Base-by-base conservation (phyloP, 2,888 invertebrate genomes). In the Epicampocera succincta region DNA sequence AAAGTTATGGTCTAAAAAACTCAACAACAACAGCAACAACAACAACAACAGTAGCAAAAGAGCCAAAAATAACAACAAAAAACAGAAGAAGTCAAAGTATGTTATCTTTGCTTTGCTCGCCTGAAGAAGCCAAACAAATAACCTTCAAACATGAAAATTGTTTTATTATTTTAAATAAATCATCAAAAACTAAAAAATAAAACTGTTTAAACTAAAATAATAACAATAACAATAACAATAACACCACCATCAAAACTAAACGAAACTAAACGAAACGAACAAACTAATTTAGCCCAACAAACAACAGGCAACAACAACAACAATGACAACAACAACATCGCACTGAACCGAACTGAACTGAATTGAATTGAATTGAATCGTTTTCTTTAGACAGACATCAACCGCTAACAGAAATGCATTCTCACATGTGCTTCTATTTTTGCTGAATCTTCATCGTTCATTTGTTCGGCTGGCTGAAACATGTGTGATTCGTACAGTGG, bases 131-230 rank as follows among this genome's bases (percentile, higher is more conserved):
- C 77, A 74, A 79, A 83, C 77, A 74, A 79, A 83, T 79, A 85
- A 84, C 84, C 82, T 78, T 83, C 83, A 84, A 85, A 85, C 84
- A 83, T 84, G 82, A 83, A 84, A 83, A 83, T 85, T 81, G 80
- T 83, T 84, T 84, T 79, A 75, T 76, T 84, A 79, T 73, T 84
- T 83, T 81, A 83, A 81, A 75, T 76, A 80, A 69, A 78, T 80
- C 79, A 80, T 76, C 66, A 78, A 71, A 74, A 56, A 80, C 60
- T 50, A 50, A 80, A 65, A 72, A 38, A 80, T 29, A 58, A 40
- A 40, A 65, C 29, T 15, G 25, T 44, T 52, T 29, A 56, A 80
- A 74, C 61, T 19, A 38, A 77, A 69, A 56, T 63, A 48, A 44
- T 21, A 60, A 68, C 54, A 48, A 25, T 6, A 65, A 50, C 3